A percentile compares a stretch with the other conserved stretches of the same genome.
Conservation (phyloP, 2,888 invertebrate species). For the Julus scandinavius region DNA sequence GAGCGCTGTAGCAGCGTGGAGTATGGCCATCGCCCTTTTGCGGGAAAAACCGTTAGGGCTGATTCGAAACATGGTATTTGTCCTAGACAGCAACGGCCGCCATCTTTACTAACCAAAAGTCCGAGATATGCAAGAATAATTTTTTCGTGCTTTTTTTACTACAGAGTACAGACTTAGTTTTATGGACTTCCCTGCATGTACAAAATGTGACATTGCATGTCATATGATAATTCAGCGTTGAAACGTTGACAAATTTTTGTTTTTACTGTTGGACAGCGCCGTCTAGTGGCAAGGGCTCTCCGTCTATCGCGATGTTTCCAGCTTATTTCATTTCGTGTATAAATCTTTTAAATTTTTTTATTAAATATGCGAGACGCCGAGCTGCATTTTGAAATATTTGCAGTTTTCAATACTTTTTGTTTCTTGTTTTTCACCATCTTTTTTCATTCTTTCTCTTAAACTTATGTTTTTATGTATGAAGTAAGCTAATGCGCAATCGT, state of each 20-base stretch:
- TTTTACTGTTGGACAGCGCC: background rate
- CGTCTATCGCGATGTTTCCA: background rate
- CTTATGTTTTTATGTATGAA: slow-evolving; percentile 1
- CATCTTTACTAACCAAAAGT: background rate
- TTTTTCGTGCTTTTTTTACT: too few relatives aligned
- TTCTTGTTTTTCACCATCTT: background rate
- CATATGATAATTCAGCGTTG: too few relatives aligned
- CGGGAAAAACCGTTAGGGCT: background rate
- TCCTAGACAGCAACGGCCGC: background rate
- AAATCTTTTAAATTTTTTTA: background rate
- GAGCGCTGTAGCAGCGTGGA: background rate
- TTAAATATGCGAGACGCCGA: background rate
- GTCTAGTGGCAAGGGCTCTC: background rate
- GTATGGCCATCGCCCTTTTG: background rate
- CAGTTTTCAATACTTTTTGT: background rate
- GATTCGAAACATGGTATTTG: too few relatives aligned
- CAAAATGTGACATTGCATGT: too few relatives aligned
- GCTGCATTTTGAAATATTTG: background rate
- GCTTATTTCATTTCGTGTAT: background rate
- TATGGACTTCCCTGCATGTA: too few relatives aligned
- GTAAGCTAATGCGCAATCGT: background rate
- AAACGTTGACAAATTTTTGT: too few relatives aligned
- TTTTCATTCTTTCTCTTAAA: background rate
- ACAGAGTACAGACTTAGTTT: too few relatives aligned
- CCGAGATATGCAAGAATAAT: background rate